Percentiles rank a stretch among this genome's conserved stretches.
phyloP scores from a whole-genome alignment of 1,140 invertebrate genomes.

The Aphaenogaster ashmeadi region DNA sequence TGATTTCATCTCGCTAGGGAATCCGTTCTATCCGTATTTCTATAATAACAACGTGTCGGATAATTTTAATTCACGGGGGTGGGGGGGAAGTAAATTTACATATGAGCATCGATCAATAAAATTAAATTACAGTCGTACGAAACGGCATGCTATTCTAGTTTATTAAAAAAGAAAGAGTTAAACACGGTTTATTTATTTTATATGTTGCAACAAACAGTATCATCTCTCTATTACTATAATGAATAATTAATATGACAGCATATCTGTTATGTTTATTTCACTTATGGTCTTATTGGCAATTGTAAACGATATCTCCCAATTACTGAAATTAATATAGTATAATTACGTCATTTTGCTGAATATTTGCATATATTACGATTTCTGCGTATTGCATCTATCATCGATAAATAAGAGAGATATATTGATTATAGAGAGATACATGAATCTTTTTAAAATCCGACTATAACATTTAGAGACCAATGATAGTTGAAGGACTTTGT shows the following conservation, averaged over 20 bases:
- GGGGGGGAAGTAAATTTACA: slow-evolving; percentile 3
- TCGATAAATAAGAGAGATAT: background rate
- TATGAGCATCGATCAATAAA: slow-evolving; percentile 2
- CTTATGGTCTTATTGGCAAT: background rate
- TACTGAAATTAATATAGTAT: slow-evolving; percentile 13
- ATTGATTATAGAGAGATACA: background rate
- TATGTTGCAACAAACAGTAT: background rate
- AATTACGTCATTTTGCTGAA: background rate
- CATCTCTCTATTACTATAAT: background rate
- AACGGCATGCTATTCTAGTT: background rate
- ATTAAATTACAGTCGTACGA: background rate
- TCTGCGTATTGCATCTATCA: background rate
- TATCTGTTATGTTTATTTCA: background rate
- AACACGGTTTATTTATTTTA: background rate
- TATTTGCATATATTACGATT: background rate
- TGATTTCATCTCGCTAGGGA: background rate
- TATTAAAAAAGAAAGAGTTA: background rate
- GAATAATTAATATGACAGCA: slow-evolving; percentile 16
- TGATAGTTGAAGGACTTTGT: background rate
- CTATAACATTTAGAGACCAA: background rate
- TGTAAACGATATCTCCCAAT: background rate
- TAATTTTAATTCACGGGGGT: slow-evolving; percentile 42
- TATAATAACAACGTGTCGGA: background rate
- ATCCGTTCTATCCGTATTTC: slow-evolving; percentile 5
- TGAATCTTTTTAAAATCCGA: background rate